Conservation (phyloP, 2,113 vertebrate species). For the Neolamprologus brichardi region DNA sequence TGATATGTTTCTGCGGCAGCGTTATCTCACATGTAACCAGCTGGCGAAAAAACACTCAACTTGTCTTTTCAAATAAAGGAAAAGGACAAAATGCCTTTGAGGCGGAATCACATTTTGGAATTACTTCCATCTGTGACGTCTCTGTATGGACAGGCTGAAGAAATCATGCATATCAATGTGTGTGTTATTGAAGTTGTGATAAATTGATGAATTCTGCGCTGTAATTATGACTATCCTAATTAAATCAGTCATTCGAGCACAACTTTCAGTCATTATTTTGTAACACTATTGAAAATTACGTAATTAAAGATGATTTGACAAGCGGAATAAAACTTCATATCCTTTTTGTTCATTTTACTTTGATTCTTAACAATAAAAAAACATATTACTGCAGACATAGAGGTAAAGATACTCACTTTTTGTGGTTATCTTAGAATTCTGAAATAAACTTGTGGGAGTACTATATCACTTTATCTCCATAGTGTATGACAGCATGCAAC, state of each 20-base stretch:
- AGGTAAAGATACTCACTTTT: not conserved
- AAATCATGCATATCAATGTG: not conserved
- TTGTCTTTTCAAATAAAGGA: not conserved
- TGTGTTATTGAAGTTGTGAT: not conserved
- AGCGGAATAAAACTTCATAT: not conserved
- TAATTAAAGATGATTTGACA: not conserved
- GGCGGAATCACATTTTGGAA: not conserved
- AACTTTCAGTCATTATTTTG: not conserved
- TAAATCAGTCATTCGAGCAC: not conserved
- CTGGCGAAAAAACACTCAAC: not conserved
- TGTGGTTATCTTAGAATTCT: not conserved
- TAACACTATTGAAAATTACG: not conserved
- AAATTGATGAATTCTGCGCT: not conserved
- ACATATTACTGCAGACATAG: not conserved
- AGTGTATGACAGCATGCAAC: not conserved
- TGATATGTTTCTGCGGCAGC: not conserved
- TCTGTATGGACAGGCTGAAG: not conserved
- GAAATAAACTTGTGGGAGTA: not conserved
- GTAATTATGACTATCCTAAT: not conserved
- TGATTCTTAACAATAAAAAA: not conserved
- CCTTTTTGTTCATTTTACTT: not conserved
- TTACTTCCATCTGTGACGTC: not conserved
- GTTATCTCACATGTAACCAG: constrained; percentile 11
- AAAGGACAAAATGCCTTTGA: constrained; percentile 11
- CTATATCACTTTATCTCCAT: not conserved